Evolutionary conservation across 2,797 vertebrate genomes (phyloP), one percentile per base, ranked within the genome.

Genomic region (Potorous gilbertii): DNA sequence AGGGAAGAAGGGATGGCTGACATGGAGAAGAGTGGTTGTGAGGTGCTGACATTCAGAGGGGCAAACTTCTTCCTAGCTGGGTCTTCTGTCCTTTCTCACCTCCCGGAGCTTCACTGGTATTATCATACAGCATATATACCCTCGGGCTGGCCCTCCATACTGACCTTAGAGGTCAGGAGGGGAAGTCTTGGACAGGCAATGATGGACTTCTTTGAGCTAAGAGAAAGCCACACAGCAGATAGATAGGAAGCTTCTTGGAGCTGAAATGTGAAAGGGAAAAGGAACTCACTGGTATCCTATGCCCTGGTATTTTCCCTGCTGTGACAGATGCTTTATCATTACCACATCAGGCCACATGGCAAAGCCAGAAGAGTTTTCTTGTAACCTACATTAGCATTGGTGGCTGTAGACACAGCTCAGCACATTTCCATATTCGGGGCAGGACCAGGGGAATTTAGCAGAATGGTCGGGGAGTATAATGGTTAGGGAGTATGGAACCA

Each of bases 91-190:
- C 18, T 81, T 81, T 81, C 18, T 81, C 40, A 46, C 18, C n/a
- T 81, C n/a, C 18, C 0, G 0, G 8, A 0, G 4, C 16, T 40
- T 40, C 34, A 34, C 66, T n/a, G 14, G 16, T 74, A 21, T 62
- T 34, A 62, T 74, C 34, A 21, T 40, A 74, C 21, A 18, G 16
- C 4, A 74, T n/a, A 10, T 18, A 1, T 74, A n/a, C 14, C 62
- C 34, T 40, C 66, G 21, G 5, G 5, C n/a, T 74, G n/a, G n/a
- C 16, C n/a, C 6, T 74, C 16, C 11, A 3, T 74, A 21, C 3
- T 81, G n/a, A 46, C 40, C 21, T 81, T 46, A 81, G 40, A 46
- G n/a, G 40, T 24, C 21, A 46, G 74, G 40, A 81, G 74, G 74
- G 31, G 40, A 46, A 16, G 0, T 81, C 74, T 81, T 46, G 40